Evolutionary conservation across 2,113 vertebrate species (phyloP), one percentile per base, ranked within the genome.

Genomic region (Gallinago jamesoni): DNA sequence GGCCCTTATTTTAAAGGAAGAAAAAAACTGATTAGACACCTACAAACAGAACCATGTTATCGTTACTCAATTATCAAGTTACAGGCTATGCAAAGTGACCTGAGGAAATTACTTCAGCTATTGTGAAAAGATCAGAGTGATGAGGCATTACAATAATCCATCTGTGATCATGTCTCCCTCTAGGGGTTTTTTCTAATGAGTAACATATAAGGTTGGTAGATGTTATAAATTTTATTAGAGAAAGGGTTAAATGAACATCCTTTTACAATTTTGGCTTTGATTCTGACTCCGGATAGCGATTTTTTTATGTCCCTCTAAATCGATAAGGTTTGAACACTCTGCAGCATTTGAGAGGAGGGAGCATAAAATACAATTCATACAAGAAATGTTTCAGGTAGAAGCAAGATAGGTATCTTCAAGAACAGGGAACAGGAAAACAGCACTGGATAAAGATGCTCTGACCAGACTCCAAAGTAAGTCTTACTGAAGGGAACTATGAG

Each of bases 181-280:
- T 96, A 96, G 95, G 94, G 95, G 95, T 73, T 97, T 97, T 89
- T 84, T 48, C 56, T 96, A 96, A 96, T 89, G 95, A 94, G 53
- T 89, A 84, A 78, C 67, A 43, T 18, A 50, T 35, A 35, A 73
- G 25, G 30, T 87, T 96, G 91, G 81, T 87, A 95, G 90, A 92
- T 86, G 93, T 57, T 87, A 33, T 30, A 75, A 39, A 37, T 69
- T 87, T 94, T 91, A 68, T 89, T 89, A 82, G 15, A 93, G 52
- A n/a, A 68, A 84, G 27, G 27, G 48, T 52, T 76, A 92, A 80
- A 64, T 2, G 2, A 89, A 84, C 14, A 25, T 11, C n/a, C 19
- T 87, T 91, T 79, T 56, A 69, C 23, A 62, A 59, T 85, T 91
- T 62, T 75, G 77, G 9, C 41, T 95, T 93, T 64, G 62, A 87